Conservation (phyloP, 1,140 invertebrate species). For the Tetragonula clypearis region DNA sequence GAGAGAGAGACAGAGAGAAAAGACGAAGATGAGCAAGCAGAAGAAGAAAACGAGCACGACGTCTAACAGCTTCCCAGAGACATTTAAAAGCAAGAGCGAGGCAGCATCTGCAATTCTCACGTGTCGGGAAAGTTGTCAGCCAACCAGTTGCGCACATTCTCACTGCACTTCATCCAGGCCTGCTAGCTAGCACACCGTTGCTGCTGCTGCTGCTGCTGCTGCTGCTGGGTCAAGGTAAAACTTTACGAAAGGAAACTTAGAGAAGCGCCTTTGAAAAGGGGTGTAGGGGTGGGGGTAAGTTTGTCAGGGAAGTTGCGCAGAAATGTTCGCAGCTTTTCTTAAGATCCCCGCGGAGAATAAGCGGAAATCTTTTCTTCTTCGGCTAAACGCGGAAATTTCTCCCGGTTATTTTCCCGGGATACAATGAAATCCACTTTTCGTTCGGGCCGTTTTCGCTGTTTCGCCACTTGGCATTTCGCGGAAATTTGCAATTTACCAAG, state of each 20-base stretch:
- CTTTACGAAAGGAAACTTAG: conserved; percentile 47
- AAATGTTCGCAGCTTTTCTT: conserved; percentile 60
- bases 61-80: conserved; percentile 45
- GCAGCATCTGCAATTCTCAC: conserved; percentile 58
- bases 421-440: conserved; percentile 21
- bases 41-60: conserved; percentile 17
- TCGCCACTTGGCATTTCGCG: neutral
- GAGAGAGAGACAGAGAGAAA: neutral
- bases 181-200: no score
- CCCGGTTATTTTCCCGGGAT: neutral
- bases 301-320: conserved; percentile 49
- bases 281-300: conserved; percentile 21
- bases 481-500: neutral
- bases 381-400: conserved; percentile 31
- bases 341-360: conserved; percentile 44
- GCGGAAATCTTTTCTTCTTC: conserved; percentile 36
- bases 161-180: conserved; percentile 45
- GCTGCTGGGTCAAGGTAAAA: conserved; percentile 59
- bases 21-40: conserved; percentile 7
- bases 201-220: neutral
- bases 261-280: conserved; percentile 13
- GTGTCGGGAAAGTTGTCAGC: conserved; percentile 55
- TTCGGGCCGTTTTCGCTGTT: neutral
- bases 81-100: conserved; percentile 43
- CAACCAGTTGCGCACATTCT: conserved; percentile 59